These are phyloP conservation scores for Falco berigora DNA, from an alignment of 2,797 vertebrate species.

Conservation along the genomic window DNA sequence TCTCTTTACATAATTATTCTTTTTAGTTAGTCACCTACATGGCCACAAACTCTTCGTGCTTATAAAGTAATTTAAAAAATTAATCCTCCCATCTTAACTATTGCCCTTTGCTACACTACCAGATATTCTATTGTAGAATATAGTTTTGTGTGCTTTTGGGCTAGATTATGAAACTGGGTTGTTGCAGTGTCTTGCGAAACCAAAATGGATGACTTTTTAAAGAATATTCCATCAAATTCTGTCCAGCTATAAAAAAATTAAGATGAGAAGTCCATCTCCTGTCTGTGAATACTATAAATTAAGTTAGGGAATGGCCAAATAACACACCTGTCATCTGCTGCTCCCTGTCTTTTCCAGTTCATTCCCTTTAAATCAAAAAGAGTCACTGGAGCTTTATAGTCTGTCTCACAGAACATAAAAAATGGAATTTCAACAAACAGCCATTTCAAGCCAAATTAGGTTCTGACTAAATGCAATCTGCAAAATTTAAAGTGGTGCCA, in stretches of 20 bases:
- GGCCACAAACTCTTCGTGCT: not conserved
- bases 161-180: not conserved
- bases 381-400: not conserved
- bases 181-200: not conserved
- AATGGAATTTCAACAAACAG: not conserved
- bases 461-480: not conserved
- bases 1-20: not conserved
- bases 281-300: not conserved
- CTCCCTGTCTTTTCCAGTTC: conserved; percentile 27
- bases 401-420: not conserved
- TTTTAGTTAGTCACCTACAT: not conserved
- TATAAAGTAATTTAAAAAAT: not conserved
- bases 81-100: not conserved
- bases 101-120: not conserved
- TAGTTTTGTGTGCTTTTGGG: not conserved
- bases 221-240: not conserved
- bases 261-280: not conserved
- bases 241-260: not conserved
- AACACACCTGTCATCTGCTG: not conserved
- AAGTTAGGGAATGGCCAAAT: not conserved
- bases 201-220: not conserved
- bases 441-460: not conserved
- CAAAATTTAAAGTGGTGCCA: not conserved
- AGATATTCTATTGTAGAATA: not conserved
- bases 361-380: not conserved